Percentiles rank a stretch among this genome's conserved stretches.
phyloP scores from a whole-genome alignment of 2,888 invertebrate genomes.

The Ceraclea dissimilis region DNA sequence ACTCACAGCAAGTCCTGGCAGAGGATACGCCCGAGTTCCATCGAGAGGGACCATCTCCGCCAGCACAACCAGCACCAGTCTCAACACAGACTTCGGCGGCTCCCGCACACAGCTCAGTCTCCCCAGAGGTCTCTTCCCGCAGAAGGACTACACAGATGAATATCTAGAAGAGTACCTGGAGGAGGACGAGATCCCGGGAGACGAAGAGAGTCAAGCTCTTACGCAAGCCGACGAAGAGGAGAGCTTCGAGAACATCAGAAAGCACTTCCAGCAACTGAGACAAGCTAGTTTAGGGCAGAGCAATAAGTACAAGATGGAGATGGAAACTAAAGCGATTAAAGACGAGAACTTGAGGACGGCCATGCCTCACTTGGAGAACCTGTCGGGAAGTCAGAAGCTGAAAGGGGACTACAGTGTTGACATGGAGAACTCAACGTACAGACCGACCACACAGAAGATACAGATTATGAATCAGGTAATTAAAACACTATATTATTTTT shows the following conservation, averaged over 20 bases:
- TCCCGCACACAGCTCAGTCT: conserved; percentile 7
- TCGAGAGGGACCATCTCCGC: conserved; percentile 48
- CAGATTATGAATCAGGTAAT: conserved; percentile 43
- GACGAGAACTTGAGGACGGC: conserved; percentile 53
- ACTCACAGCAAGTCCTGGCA: conserved; percentile 32
- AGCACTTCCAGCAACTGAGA: conserved; percentile 54
- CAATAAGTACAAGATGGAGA: conserved; percentile 55
- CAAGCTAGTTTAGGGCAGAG: conserved; percentile 57
- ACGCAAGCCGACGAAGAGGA: conserved; percentile 35
- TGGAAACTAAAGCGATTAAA: conserved; percentile 52
- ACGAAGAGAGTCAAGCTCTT: conserved; percentile 11
- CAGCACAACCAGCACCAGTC: conserved; percentile 54
- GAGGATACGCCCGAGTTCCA: conserved; percentile 44
- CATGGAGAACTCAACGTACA: conserved; percentile 41
- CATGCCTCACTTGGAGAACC: conserved; percentile 54
- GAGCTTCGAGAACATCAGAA: conserved; percentile 50
- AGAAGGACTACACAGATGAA: conserved; percentile 35
- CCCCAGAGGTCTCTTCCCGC: conserved; percentile 31
- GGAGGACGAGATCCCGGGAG: conserved; percentile 6
- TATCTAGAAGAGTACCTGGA: conserved; percentile 36
- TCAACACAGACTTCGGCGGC: conserved; percentile 45
- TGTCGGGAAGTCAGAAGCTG: conserved; percentile 52
- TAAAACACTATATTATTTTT: conserved; percentile 11
- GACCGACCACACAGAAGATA: conserved; percentile 49
- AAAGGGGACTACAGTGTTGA: conserved; percentile 44